A percentile compares a stretch with the other conserved stretches of the same genome.
These are phyloP conservation scores for Lampris megalopsis DNA, from an alignment of 2,113 vertebrate genomes.

Conservation along the genomic window DNA sequence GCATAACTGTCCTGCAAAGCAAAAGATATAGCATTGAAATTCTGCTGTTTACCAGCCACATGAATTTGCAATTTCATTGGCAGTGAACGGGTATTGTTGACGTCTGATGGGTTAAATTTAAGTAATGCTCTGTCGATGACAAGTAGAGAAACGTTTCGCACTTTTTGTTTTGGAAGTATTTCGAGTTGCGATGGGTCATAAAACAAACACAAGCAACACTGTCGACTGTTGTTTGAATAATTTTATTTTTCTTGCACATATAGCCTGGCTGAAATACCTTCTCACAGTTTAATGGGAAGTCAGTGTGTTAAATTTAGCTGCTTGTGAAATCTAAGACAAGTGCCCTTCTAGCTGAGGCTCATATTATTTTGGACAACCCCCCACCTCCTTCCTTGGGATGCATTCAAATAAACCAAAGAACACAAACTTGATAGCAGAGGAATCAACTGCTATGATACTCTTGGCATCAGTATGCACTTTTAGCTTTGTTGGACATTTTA, in stretches of 20 bases:
- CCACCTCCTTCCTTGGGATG: background rate
- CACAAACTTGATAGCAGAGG: conserved; percentile 9
- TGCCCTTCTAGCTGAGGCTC: conserved; percentile 56
- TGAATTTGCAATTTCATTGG: too few relatives aligned
- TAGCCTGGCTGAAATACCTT: background rate
- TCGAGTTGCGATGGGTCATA: background rate
- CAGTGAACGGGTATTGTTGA: background rate
- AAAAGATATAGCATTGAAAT: too few relatives aligned
- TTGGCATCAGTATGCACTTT: too few relatives aligned
- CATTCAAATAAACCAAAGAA: conserved; percentile 27
- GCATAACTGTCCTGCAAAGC: too few relatives aligned
- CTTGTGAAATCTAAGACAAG: conserved; percentile 72
- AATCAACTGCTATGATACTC: background rate
- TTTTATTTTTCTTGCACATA: too few relatives aligned
- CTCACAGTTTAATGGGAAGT: conserved; percentile 50
- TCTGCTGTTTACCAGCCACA: too few relatives aligned
- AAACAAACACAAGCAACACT: background rate
- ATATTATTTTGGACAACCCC: conserved; percentile 19
- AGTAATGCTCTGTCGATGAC: background rate
- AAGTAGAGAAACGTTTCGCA: background rate
- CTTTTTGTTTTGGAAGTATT: background rate
- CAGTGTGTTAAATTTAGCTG: conserved; percentile 71
- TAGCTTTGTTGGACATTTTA: too few relatives aligned
- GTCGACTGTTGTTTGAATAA: background rate
- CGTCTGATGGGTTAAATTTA: background rate